Evolutionary conservation across 2,113 vertebrate genomes (phyloP), one percentile per base, ranked within the genome.

Genomic region (Silurus meridionalis): DNA sequence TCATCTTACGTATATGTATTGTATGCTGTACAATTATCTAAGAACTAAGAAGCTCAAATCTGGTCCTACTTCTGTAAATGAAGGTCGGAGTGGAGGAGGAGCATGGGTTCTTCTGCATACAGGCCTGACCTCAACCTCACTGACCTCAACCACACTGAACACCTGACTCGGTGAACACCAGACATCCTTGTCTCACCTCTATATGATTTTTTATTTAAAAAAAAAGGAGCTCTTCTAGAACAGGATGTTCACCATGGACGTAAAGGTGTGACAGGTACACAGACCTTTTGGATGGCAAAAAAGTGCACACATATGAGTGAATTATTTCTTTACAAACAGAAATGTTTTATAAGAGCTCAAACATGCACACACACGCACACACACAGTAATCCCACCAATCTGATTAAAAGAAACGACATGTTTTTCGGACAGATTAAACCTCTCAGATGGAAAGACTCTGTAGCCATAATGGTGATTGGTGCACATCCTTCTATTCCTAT

Each of bases 391-490:
- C 84, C 85, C 75, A 83, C 81, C 90, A 91, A 94, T 84, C 92
- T 89, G 84, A 87, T 94, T 94, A 94, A 80, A 92, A 92, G n/a
- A 25, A 66, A 91, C 93, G 92, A 86, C 91, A 89, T 79, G 15
- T 19, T 28, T 37, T 60, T 81, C 80, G 89, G 63, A 91, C 89
- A 87, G 79, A 58, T 46, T 8, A n/a, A 84, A 9, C 23, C 57
- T 60, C 8, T 37, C 15, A 58, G 8, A 21, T 9, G 25, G 60
- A 3, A 60, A 80, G 8, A 77, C 21, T 53, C 1, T 25, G 8
- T 55, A 25, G 13, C 8, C 14, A 78, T 53, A 78, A 58, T 58
- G n/a, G 14, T 17, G 71, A 21, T 23, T 23, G 28, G 28, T 80
- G 15, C 15, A 21, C 72, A 75, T 52, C 17, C 19, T 48, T 14